Percentiles rank a stretch among this genome's conserved stretches.
Evolutionary conservation across 2,113 vertebrate species (phyloP).

Genomic region (Crotalus helleri): DNA sequence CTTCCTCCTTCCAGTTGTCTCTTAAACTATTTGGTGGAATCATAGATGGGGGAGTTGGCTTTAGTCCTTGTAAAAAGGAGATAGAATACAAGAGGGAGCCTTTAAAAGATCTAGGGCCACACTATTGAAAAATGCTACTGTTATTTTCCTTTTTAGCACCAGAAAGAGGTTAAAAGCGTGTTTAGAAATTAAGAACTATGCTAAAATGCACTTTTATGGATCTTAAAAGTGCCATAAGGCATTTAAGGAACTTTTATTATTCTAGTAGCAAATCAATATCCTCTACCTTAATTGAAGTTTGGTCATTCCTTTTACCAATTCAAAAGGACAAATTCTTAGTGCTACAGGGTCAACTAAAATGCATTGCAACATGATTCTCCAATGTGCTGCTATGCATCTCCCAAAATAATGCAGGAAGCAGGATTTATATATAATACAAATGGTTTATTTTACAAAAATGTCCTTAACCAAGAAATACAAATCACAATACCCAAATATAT

Average conservation of each 20-base stretch:
- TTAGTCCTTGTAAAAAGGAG: background rate
- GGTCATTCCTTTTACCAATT: background rate
- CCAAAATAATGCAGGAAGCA: background rate
- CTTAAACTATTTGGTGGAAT: background rate
- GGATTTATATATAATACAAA: background rate
- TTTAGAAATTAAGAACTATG: conserved; percentile 6
- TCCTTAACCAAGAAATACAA: background rate
- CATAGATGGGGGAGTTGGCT: background rate
- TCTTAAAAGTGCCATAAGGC: conserved; percentile 12
- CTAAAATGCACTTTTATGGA: conserved; percentile 16
- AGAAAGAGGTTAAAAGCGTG: background rate
- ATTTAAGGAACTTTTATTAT: conserved; percentile 15
- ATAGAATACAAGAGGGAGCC: background rate
- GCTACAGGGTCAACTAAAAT: background rate
- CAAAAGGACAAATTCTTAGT: background rate
- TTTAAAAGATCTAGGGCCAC: background rate
- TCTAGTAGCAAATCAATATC: conserved; percentile 5
- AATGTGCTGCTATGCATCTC: background rate
- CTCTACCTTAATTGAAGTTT: conserved; percentile 16
- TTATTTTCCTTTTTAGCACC: background rate
- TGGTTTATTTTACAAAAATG: background rate
- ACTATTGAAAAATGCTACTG: background rate
- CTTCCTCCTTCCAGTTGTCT: background rate
- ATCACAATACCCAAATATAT: background rate
- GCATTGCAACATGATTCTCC: background rate